phyloP scores from a whole-genome alignment of 2,113 vertebrate genomes.

The Machaerirhynchus nigripectus region DNA sequence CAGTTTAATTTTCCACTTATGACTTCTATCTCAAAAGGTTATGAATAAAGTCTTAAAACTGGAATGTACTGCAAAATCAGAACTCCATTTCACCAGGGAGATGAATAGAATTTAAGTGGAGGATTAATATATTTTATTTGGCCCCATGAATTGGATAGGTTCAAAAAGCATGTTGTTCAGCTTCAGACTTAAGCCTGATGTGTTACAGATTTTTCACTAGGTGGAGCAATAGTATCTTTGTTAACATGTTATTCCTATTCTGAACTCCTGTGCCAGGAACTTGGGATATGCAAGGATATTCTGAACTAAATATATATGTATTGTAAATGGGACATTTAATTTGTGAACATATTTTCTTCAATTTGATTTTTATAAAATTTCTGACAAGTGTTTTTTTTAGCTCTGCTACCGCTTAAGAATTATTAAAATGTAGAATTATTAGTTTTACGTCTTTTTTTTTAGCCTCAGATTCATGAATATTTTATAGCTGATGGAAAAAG shows the following conservation, averaged over 20 bases:
- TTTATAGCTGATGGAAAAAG: neutral
- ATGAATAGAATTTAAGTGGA: fast-evolving
- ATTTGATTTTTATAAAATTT: neutral
- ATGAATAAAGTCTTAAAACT: neutral
- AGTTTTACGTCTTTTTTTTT: neutral
- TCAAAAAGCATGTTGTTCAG: fast-evolving
- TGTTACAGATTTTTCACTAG: neutral
- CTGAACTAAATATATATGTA: neutral
- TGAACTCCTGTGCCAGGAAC: neutral
- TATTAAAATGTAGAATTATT: neutral
- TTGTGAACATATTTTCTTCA: neutral
- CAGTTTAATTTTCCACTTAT: neutral
- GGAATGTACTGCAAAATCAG: neutral
- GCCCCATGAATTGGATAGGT: fast-evolving
- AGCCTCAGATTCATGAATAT: neutral
- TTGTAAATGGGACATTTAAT: neutral
- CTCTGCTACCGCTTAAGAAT: neutral
- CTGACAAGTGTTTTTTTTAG: neutral
- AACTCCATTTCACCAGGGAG: neutral
- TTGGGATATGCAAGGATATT: neutral
- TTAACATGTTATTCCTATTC: neutral
- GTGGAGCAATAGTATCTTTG: slow-evolving; percentile 4
- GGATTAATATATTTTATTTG: neutral
- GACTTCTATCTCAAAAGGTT: neutral
- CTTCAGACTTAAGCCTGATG: neutral